Conservation (phyloP, 2,888 invertebrate species). For the Cryptus viduatorius region DNA sequence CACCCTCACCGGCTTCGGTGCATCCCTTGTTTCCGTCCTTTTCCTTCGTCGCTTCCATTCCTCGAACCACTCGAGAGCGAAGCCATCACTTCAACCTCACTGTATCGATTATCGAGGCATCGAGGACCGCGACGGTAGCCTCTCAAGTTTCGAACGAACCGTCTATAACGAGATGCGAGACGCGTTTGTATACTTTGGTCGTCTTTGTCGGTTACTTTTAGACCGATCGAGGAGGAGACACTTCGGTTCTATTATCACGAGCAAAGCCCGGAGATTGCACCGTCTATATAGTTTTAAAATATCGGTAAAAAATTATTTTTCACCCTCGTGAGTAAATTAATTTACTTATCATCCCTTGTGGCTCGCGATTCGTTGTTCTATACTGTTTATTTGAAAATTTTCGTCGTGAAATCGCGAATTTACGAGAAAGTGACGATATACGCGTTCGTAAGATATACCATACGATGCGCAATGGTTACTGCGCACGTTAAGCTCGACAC, state of each 20-base stretch:
- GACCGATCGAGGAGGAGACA: not conserved
- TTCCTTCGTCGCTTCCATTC: slow-evolving; percentile 19
- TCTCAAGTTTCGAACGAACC: slow-evolving; percentile 29
- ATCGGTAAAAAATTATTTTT: not conserved
- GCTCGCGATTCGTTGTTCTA: not conserved
- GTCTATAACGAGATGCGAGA: slow-evolving; percentile 24
- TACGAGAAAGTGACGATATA: not conserved
- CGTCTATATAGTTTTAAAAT: not conserved
- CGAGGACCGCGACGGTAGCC: slow-evolving; percentile 10
- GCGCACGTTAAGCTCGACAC: not conserved
- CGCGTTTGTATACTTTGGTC: slow-evolving; percentile 35
- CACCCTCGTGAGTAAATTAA: not conserved
- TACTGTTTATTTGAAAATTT: not conserved
- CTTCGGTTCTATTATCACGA: not conserved
- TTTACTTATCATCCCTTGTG: not conserved
- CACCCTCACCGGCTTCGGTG: not conserved
- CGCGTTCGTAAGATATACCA: not conserved
- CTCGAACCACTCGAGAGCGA: slow-evolving; percentile 5
- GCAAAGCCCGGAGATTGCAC: not conserved
- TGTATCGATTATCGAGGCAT: slow-evolving; percentile 54
- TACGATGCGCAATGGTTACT: not conserved
- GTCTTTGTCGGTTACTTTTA: slow-evolving; percentile 31
- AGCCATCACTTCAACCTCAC: slow-evolving; percentile 32
- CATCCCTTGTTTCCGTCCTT: slow-evolving; percentile 19
- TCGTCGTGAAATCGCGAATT: not conserved